phyloP scores from a whole-genome alignment of 2,888 invertebrate species.

The Sycophila texana region DNA sequence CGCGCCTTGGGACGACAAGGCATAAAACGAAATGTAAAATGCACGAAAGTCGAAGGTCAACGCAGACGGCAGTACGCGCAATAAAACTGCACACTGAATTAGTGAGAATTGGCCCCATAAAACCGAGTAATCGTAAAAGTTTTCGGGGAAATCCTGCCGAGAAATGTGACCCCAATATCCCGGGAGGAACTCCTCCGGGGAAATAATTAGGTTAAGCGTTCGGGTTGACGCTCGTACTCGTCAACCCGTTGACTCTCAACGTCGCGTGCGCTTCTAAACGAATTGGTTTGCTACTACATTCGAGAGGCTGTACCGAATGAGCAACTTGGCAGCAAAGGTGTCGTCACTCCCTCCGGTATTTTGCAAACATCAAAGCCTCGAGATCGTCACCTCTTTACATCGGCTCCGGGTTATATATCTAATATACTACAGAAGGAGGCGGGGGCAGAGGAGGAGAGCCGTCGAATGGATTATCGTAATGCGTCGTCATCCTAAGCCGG shows the following conservation, averaged over 20 bases:
- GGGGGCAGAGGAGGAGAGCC: not conserved
- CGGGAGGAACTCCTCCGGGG: not conserved
- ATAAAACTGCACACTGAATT: not conserved
- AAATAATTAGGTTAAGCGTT: slow-evolving; percentile 21
- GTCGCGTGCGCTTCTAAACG: not conserved
- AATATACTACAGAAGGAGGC: too few species aligned
- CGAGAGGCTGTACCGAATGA: too few species aligned
- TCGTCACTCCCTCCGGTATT: slow-evolving; percentile 5
- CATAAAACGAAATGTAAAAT: too few species aligned
- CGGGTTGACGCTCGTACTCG: not conserved
- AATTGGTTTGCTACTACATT: not conserved
- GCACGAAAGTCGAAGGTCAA: too few species aligned
- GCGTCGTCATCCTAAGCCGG: slow-evolving; percentile 21
- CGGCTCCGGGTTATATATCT: not conserved
- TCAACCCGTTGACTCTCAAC: not conserved
- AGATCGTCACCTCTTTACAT: not conserved
- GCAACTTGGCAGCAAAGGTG: not conserved
- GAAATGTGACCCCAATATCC: not conserved
- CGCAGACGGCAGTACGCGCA: not conserved
- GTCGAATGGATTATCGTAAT: slow-evolving; percentile 30
- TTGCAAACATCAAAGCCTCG: not conserved
- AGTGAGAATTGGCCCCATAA: not conserved
- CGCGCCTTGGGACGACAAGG: too few species aligned
- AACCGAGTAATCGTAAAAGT: not conserved
- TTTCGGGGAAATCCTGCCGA: not conserved